Conservation (phyloP, 2,888 invertebrate genomes). For the Alentia gelatinosa region DNA sequence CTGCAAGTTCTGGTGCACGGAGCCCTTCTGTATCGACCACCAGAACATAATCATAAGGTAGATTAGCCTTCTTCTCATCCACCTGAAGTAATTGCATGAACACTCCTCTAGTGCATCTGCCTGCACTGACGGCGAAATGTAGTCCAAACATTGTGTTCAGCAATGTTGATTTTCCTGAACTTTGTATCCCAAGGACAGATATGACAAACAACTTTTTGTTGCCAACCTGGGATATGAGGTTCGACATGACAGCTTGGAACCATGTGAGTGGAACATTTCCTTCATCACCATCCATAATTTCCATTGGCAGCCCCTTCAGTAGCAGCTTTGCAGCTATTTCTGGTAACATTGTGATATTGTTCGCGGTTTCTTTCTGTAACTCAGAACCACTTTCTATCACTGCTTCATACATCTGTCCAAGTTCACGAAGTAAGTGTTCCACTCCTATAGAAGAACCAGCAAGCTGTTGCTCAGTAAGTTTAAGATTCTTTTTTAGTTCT, state of each 20-base stretch:
- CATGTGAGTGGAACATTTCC: conserved; percentile 34
- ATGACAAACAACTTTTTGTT: conserved; percentile 50
- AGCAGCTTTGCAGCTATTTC: conserved; percentile 20
- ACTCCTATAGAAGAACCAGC: conserved; percentile 23
- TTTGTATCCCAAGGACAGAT: conserved; percentile 57
- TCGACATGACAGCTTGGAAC: conserved; percentile 38
- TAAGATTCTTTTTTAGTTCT: background rate
- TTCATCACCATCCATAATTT: conserved; percentile 56
- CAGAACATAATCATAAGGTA: conserved; percentile 21
- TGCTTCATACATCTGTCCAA: conserved; percentile 57
- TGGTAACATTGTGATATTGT: background rate
- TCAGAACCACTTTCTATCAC: background rate
- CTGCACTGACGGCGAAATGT: conserved; percentile 56
- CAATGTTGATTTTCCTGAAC: conserved; percentile 59
- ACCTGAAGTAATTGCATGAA: conserved; percentile 55
- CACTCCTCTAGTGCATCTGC: conserved; percentile 54
- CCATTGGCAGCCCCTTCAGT: conserved; percentile 41
- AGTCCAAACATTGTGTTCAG: conserved; percentile 58
- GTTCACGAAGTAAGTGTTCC: conserved; percentile 56
- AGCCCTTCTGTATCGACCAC: conserved; percentile 48
- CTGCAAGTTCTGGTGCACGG: background rate
- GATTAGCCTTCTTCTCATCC: background rate
- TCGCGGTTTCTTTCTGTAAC: background rate
- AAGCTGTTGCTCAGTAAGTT: background rate
- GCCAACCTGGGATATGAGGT: background rate